These are phyloP conservation scores for Tetheella fluctuosa DNA, from an alignment of 2,888 invertebrate species.

Conservation along the genomic window DNA sequence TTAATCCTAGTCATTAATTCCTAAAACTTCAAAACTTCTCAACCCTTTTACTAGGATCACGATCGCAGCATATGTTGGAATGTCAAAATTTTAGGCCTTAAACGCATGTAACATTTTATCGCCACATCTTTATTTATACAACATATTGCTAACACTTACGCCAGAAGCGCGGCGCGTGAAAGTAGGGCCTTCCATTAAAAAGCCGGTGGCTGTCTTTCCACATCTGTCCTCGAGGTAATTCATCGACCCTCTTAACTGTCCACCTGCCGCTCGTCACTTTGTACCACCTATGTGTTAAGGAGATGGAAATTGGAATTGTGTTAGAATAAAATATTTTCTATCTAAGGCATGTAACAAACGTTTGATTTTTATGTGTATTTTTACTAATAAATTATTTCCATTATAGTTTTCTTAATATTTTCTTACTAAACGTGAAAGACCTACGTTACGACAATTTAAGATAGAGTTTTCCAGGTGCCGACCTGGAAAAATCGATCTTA, in stretches of 20 bases:
- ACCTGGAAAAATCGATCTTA: no score
- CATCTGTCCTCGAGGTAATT: constrained; percentile 41
- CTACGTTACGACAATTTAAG: no score
- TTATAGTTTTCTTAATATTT: no score
- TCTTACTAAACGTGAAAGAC: no score
- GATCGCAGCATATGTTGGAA: not conserved
- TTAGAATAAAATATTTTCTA: not conserved
- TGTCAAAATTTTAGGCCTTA: not conserved
- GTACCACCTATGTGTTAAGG: constrained; percentile 24
- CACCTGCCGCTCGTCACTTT: constrained; percentile 62
- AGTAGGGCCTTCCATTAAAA: constrained; percentile 35
- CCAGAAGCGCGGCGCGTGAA: constrained; percentile 20
- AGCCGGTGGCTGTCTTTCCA: constrained; percentile 16
- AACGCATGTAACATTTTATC: constrained; percentile 3
- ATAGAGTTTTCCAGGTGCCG: no score
- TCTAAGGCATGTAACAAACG: no score
- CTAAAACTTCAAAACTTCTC: not conserved
- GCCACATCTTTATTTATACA: constrained; percentile 1
- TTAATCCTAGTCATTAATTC: not conserved
- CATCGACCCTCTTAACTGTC: constrained; percentile 55
- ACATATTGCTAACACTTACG: constrained; percentile 9
- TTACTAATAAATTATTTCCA: no score
- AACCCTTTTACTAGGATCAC: not conserved
- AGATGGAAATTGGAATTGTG: constrained; percentile 12
- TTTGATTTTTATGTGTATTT: no score